Evolutionary conservation across 2,888 invertebrate genomes (phyloP), one percentile per base, ranked within the genome.

Genomic region (Trissonchulus sp.): DNA sequence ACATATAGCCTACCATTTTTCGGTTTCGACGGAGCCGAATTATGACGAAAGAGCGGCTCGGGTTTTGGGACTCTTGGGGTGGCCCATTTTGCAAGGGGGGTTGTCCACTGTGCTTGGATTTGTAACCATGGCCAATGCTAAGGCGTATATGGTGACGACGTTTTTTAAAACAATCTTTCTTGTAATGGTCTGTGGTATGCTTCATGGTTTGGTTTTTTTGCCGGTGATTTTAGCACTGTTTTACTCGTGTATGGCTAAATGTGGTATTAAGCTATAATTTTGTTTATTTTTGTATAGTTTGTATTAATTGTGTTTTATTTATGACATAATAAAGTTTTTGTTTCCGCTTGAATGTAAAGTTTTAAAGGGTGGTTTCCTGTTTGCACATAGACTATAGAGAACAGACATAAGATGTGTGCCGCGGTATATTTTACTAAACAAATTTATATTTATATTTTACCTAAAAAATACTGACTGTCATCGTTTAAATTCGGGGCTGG

Each of bases 151-250:
- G 74, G 96, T 96, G 85, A 89, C 92, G 33, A 94, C 95, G 0
- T 96, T 96, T 89, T 96, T 96, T 88, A 96, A 95, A 88, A 94
- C 95, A 90, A 93, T 95, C 37, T 94, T 95, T 86, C 88, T 96
- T 82, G 94, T 95, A 0, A 93, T 96, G 81, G 91, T 94, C 86
- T 92, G 94, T 80, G 95, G 95, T 63, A 93, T 94, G 1, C 90
- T 95, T 89, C 96, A 96, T 83, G 95, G 95, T 0, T 88, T 96
- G 2, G 90, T 96, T 82, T 88, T 96, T 28, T 87, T 96, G 23
- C 96, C 96, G 18, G 83, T 86, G 2, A 80, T 86, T 75, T 79
- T 86, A 2, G 84, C 85, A 1, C 28, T 63, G 30, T 63, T 63
- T 28, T 48, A 48, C 23, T 15, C 8, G 48, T 15, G 8, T 15